Evolutionary conservation across 2,113 vertebrate species (phyloP), one percentile per base, ranked within the genome.

Genomic region (Morone chrysops): DNA sequence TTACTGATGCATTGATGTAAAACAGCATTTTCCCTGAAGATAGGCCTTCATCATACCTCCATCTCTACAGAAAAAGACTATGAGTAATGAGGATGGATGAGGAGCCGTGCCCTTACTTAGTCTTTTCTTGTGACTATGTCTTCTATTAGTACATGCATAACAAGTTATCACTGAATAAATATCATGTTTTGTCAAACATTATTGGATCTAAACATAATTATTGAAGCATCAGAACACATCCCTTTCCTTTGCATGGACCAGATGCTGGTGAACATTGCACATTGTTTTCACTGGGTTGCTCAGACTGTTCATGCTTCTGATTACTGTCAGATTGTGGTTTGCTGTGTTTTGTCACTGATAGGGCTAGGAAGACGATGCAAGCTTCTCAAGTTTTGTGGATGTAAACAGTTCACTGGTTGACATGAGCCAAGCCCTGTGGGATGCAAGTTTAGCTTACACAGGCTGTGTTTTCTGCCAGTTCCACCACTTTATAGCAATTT

Each of bases 1-100:
- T 84, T 83, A 89, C 75, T 91, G 93, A 92, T 91, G 92, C 93
- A 89, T 90, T 90, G 88, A 92, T 90, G 86, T 91, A 90, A 93
- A 93, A 85, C 88, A 83, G 74, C 75, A 89, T 85, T 90, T 89
- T 82, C 87, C 91, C 88, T 22, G 59, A 81, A 88, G 85, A 90
- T 63, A 76, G 73, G 82, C 77, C 89, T 89, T 89, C 90, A 83
- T 90, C 83, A 78, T 84, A 87, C 81, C 68, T 80, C 78, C 9
- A 73, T 85, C 84, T 82, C 77, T 62, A 61, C 43, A 11, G 78
- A 85, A 14, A 88, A 85, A 85, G 68, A 73, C 65, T 70, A 83
- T 87, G 89, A 92, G 84, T 87, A 83, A 91, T 82, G 80, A 75
- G 78, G 45, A 83, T 76, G 74, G 63, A 88, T 70, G 75, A 83